Base-by-base conservation (phyloP, 2,888 invertebrate genomes). In the Heteromurus nitidus region DNA sequence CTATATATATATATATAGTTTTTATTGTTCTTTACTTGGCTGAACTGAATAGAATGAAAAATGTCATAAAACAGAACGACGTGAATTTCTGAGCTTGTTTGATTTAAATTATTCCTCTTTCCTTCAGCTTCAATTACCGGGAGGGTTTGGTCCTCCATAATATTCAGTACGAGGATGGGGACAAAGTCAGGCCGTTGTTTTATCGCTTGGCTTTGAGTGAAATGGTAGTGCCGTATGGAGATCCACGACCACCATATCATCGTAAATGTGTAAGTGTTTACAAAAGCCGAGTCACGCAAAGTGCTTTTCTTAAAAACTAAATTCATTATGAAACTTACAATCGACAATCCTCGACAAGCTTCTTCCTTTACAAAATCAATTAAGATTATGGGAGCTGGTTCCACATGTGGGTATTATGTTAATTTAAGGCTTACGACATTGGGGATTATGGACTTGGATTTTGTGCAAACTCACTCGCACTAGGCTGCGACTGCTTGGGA, bases 111-210 rank as follows among this genome's bases (percentile, higher is more conserved):
- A 18, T 50, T 18, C n/a, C 11, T 7, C n/a, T 13, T 1, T 67
- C 24, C 13, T 2, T 11, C 24, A 75, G 85, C 42, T 86, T 85
- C 70, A 86, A 84, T 70, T 82, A 82, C 50, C 68, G 86, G 0
- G 86, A 84, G 72, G 86, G 86, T 2, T 31, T 87, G 9, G 82
- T 84, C n/a, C 62, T 87, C 1, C 85, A 87, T 44, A 80, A 86
- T 50, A 65, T 87, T 24, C 68, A 73, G 0, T 87, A 84, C 62
- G 68, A 75, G 28, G 86, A 87, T 68, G 85, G 82, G 1, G 70
- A 68, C 11, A 73, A 50, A 22, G 50, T 73, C 0, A 31, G 84
- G 2, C 83, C 84, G n/a, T 13, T 87, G 0, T 50, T 87, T 36
- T 85, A 87, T 31, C 60, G 86, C 44, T 62, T 80, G 3, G 79